A percentile compares a stretch with the other conserved stretches of the same genome.
Evolutionary conservation across 2,797 vertebrate genomes (phyloP).

Genomic region (Adrianichthys oophorus): DNA sequence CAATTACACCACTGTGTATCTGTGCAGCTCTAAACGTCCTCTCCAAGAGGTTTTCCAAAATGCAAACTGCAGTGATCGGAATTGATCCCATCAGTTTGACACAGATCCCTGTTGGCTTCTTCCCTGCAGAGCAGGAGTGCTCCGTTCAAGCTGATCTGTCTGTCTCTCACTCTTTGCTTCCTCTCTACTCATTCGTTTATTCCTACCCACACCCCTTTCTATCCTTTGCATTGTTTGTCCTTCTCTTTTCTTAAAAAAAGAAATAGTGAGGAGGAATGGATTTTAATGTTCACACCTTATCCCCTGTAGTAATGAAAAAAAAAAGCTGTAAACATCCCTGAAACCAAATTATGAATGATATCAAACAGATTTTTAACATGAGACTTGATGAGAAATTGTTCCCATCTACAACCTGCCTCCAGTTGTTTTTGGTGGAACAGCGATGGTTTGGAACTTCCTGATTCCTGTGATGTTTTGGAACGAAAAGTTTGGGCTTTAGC

Average conservation of each 20-base stretch:
- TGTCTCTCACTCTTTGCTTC: background rate
- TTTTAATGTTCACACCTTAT: too few relatives aligned
- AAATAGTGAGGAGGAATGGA: too few relatives aligned
- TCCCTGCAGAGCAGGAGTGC: slow-evolving; percentile 4
- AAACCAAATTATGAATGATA: background rate
- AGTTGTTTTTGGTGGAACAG: too few relatives aligned
- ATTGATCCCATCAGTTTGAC: slow-evolving; percentile 16
- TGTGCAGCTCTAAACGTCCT: background rate
- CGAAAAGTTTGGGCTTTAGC: too few relatives aligned
- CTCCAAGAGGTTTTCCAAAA: background rate
- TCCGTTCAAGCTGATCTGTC: background rate
- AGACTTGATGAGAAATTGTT: too few relatives aligned
- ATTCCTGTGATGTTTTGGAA: too few relatives aligned
- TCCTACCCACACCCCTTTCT: background rate
- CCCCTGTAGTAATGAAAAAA: background rate
- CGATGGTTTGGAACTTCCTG: too few relatives aligned
- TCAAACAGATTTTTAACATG: too few relatives aligned
- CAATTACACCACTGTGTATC: slow-evolving; percentile 4
- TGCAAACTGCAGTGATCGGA: slow-evolving; percentile 3
- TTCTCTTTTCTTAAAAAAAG: background rate
- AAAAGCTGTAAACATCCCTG: background rate
- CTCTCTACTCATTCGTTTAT: too few relatives aligned
- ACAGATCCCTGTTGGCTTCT: slow-evolving; percentile 3
- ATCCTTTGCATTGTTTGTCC: background rate
- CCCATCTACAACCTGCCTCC: too few relatives aligned